Evolutionary conservation across 2,113 vertebrate species (phyloP).

Genomic region (Ictidomys tridecemlineatus): DNA sequence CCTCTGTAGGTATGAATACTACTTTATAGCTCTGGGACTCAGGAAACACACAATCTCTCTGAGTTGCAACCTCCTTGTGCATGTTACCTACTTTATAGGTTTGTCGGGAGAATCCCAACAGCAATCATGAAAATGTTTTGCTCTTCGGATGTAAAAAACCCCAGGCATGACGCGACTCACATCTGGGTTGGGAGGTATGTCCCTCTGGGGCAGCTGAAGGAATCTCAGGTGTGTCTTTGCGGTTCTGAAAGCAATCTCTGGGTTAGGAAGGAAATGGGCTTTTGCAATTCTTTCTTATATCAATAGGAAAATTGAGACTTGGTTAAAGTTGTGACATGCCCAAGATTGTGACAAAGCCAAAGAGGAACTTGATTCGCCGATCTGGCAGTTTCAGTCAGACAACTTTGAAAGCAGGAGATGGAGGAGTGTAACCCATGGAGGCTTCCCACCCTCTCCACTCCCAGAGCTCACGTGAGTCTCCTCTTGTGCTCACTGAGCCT

Average conservation of each 20-base stretch:
- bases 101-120: background rate
- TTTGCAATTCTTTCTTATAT: conserved; percentile 51
- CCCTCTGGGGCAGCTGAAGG: background rate
- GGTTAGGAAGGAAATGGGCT: conserved; percentile 50
- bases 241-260: conserved; percentile 25
- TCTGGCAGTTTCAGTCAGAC: conserved; percentile 42
- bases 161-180: background rate
- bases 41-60: background rate
- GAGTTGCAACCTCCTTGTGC: background rate
- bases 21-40: background rate
- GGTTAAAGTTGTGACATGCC: conserved; percentile 64
- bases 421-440: background rate
- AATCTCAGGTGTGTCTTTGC: background rate
- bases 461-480: background rate
- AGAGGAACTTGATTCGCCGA: conserved; percentile 44
- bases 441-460: background rate
- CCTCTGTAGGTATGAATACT: background rate
- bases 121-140: background rate
- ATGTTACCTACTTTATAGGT: background rate
- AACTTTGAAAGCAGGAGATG: background rate
- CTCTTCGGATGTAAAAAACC: background rate
- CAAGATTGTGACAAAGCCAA: conserved; percentile 33
- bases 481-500: rapidly evolving
- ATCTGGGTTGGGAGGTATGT: too few relatives aligned
- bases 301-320: conserved; percentile 65